phyloP scores from a whole-genome alignment of 2,888 invertebrate genomes.

The Anorthoa munda region DNA sequence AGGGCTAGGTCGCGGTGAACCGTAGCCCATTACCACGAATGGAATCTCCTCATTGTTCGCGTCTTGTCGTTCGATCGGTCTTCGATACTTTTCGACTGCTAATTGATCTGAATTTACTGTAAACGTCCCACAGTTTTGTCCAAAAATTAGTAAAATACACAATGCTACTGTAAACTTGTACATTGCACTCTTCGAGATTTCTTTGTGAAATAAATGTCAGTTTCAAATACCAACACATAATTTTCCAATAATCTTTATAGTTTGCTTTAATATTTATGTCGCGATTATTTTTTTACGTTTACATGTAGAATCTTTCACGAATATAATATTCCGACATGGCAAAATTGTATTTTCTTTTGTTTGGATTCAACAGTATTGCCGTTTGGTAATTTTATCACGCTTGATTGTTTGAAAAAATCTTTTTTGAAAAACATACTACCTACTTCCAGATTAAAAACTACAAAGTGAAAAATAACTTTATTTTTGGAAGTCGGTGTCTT shows the following conservation, averaged over 20 bases:
- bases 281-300: not conserved
- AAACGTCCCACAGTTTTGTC: not conserved
- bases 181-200: not conserved
- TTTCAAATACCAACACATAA: not conserved
- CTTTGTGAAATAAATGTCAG: not conserved
- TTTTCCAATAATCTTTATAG: not conserved
- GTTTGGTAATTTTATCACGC: not conserved
- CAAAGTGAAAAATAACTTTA: no score
- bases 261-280: not conserved
- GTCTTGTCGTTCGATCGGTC: not conserved
- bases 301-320: not conserved
- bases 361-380: not conserved
- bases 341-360: not conserved
- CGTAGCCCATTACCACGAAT: not conserved
- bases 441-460: no score
- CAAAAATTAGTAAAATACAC: not conserved
- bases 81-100: not conserved
- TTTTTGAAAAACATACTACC: no score
- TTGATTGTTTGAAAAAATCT: not conserved
- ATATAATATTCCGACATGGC: not conserved
- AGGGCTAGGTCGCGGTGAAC: not conserved
- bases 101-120: not conserved
- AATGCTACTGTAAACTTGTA: not conserved
- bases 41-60: not conserved
- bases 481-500: no score